phyloP scores from a whole-genome alignment of 1,140 invertebrate species.

The Parasteatoda tepidariorum region DNA sequence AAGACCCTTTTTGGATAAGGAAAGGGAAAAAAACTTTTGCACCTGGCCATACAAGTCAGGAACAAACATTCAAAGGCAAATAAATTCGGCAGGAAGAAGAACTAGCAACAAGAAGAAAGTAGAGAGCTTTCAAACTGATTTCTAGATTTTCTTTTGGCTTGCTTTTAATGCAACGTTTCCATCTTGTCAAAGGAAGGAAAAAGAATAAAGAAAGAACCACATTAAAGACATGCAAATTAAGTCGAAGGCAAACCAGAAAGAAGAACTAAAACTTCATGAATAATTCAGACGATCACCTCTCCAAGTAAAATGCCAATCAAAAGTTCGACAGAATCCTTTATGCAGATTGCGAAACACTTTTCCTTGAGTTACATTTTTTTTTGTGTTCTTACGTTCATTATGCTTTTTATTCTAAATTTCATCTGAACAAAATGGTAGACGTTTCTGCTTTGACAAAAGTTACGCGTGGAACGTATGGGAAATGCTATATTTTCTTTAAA shows the following conservation, averaged over 20 bases:
- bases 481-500: background rate
- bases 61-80: conserved; percentile 16
- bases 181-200: background rate
- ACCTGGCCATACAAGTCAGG: background rate
- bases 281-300: conserved; percentile 41
- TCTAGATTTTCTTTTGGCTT: background rate
- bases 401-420: background rate
- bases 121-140: conserved; percentile 46
- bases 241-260: background rate
- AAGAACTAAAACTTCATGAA: conserved; percentile 33
- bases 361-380: background rate
- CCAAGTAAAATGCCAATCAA: conserved; percentile 52
- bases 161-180: conserved; percentile 22
- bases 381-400: background rate
- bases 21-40: background rate
- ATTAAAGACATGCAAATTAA: conserved; percentile 56
- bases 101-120: conserved; percentile 17
- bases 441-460: background rate
- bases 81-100: conserved; percentile 12
- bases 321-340: conserved; percentile 22
- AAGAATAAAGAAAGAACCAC: background rate
- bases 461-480: background rate
- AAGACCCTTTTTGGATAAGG: background rate
- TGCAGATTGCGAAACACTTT: conserved; percentile 13
- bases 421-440: background rate